Base-by-base conservation (phyloP, 1,140 invertebrate genomes). In the Solenopsis invicta region DNA sequence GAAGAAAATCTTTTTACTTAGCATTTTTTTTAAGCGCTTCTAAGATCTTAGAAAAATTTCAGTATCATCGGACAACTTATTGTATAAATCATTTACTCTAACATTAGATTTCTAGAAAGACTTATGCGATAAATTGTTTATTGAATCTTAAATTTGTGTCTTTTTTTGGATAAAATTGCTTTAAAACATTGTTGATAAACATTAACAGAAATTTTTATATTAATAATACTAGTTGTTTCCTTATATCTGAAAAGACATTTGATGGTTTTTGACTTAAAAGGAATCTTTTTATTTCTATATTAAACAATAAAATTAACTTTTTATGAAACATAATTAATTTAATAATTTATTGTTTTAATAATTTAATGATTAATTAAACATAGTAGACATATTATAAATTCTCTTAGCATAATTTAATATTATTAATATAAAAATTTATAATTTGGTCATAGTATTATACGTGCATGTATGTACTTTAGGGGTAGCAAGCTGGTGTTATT, bases 1-100 rank as follows among this genome's bases (percentile, higher is more conserved):
- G 13, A 81, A 45, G n/a, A 10, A 54, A 84, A 75, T 84, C 54
- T 75, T 84, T 84, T 37, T 50, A 13, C n/a, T 29, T 9, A n/a
- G 13, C 18, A 21, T 56, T 84, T 84, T 74, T 84, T 61, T 2
- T 61, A 84, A 82, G 24, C 18, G 37, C 37, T 34, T 21, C 29
- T 59, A 61, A 52, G 13, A 59, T 74, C 59, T 74, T 18, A 59
- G 4, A 4, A 4, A 61, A 21, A 41, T 74, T 59, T 54, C 34
- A 48, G 67, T 18, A 24, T 74, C 13, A 74, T 18, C 41, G 37
- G 12, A 74, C 72, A 72, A 61, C 48, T 10, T 29, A 21, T n/a
- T 6, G 52, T 61, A 18, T 21, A 66, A 0, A 29, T 34, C 45
- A 72, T 21, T 66, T 48, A 29, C 13, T 45, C 16, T 0, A 45